A percentile compares a stretch with the other conserved stretches of the same genome.
phyloP scores from a whole-genome alignment of 2,888 invertebrate species.

The Lithophane semibrunnea region DNA sequence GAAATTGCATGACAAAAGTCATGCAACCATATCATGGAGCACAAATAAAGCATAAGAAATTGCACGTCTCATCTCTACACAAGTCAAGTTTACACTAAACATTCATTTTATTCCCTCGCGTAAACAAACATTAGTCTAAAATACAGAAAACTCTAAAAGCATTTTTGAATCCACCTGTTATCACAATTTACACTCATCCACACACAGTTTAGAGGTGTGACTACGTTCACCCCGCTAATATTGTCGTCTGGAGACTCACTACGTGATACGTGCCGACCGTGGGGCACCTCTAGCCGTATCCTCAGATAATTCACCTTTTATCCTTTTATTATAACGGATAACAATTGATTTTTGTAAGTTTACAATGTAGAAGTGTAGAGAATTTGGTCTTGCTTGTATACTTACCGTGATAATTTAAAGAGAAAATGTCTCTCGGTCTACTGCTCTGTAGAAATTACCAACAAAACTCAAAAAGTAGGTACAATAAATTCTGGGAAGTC shows the following conservation, averaged over 20 bases:
- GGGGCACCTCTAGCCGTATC: conserved; percentile 12
- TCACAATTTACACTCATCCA: conserved; percentile 51
- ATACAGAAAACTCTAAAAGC: conserved; percentile 21
- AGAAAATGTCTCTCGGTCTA: no score
- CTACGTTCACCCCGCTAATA: conserved; percentile 16
- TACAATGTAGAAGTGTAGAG: background rate
- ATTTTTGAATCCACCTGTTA: conserved; percentile 38
- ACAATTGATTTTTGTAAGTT: conserved; percentile 37
- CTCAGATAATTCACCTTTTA: conserved; percentile 31
- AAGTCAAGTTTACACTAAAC: background rate
- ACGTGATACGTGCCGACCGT: conserved; percentile 37
- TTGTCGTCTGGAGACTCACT: conserved; percentile 39
- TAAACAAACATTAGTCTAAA: conserved; percentile 27
- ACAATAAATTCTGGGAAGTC: background rate
- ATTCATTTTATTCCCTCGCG: background rate
- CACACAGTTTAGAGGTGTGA: conserved; percentile 30
- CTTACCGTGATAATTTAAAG: no score
- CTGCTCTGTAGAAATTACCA: no score
- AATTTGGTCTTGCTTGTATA: background rate
- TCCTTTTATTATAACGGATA: conserved; percentile 32
- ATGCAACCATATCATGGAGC: background rate
- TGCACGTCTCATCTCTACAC: conserved; percentile 1
- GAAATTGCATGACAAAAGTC: background rate
- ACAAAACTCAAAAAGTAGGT: no score
- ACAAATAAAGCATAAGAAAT: background rate